A percentile compares a stretch with the other conserved stretches of the same genome.
Conservation (phyloP, 2,888 invertebrate species). For the Dermolepida albohirtum region DNA sequence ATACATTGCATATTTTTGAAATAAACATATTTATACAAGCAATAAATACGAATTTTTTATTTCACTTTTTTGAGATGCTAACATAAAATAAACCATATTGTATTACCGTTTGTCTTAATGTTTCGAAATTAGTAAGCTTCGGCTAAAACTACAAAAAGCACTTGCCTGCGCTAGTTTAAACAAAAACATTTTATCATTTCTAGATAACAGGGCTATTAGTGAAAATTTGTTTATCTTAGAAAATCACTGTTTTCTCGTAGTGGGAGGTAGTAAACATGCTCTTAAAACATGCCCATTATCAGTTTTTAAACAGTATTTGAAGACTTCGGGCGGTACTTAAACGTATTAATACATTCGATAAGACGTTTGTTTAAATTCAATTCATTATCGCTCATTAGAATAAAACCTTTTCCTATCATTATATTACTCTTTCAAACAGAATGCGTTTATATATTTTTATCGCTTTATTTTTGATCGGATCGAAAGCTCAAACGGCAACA, state of each 20-base stretch:
- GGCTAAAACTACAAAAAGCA: slow-evolving; percentile 10
- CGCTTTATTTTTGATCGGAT: slow-evolving; percentile 5
- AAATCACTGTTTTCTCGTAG: slow-evolving; percentile 1
- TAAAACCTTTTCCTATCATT: not conserved
- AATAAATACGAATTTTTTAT: too few relatives aligned
- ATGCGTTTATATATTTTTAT: slow-evolving; percentile 1
- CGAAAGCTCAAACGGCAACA: slow-evolving; percentile 37
- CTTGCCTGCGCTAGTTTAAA: not conserved
- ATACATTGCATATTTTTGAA: too few relatives aligned
- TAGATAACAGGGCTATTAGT: not conserved
- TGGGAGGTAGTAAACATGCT: slow-evolving; percentile 28
- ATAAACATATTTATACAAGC: too few relatives aligned
- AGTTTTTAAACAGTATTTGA: slow-evolving; percentile 30
- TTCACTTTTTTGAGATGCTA: too few relatives aligned
- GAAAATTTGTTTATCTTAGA: slow-evolving; percentile 9
- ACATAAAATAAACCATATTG: too few relatives aligned
- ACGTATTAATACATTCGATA: not conserved
- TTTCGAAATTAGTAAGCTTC: too few relatives aligned
- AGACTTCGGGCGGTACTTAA: slow-evolving; percentile 15
- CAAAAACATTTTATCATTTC: slow-evolving; percentile 1
- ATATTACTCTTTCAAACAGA: too few relatives aligned
- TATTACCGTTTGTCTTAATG: too few relatives aligned
- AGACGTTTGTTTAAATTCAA: slow-evolving; percentile 1
- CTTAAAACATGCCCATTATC: slow-evolving; percentile 12
- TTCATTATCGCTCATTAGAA: slow-evolving; percentile 6